Evolutionary conservation across 2,797 vertebrate species (phyloP).

Genomic region (Sorex maritimensis): DNA sequence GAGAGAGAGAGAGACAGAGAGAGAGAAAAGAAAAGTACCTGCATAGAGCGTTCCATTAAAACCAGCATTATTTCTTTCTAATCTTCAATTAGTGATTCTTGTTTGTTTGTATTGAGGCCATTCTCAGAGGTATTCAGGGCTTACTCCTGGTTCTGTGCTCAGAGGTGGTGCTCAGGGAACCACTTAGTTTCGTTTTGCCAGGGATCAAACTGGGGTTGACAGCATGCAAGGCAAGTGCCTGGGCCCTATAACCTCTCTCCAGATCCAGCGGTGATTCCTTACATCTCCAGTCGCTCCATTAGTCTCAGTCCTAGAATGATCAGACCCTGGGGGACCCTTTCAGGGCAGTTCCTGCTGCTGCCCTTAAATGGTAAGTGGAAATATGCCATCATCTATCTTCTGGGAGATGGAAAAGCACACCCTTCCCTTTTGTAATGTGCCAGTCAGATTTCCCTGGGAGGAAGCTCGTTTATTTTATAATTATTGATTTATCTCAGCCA

Average conservation of each 20-base stretch:
- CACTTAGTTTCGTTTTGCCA: no score
- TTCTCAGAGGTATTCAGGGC: background rate
- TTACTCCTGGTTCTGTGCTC: no score
- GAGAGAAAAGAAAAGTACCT: no score
- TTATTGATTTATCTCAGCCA: conserved; percentile 25
- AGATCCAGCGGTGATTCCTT: background rate
- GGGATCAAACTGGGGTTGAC: no score
- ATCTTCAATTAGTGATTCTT: no score
- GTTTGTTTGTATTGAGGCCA: background rate
- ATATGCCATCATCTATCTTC: conserved; percentile 59
- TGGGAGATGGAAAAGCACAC: background rate
- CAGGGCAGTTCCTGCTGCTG: background rate
- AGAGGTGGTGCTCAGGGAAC: no score
- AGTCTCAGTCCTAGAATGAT: no score
- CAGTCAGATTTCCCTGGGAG: conserved; percentile 2
- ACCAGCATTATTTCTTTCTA: background rate
- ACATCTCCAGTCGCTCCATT: background rate
- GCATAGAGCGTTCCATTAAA: background rate
- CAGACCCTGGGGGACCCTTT: background rate
- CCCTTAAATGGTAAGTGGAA: conserved; percentile 29
- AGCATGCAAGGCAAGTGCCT: no score
- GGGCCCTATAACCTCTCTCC: no score
- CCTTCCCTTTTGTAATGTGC: background rate
- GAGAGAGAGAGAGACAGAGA: no score
- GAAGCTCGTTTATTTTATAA: background rate